These are phyloP conservation scores for Eupithecia subumbrata DNA, from an alignment of 2,888 invertebrate genomes.

Conservation along the genomic window DNA sequence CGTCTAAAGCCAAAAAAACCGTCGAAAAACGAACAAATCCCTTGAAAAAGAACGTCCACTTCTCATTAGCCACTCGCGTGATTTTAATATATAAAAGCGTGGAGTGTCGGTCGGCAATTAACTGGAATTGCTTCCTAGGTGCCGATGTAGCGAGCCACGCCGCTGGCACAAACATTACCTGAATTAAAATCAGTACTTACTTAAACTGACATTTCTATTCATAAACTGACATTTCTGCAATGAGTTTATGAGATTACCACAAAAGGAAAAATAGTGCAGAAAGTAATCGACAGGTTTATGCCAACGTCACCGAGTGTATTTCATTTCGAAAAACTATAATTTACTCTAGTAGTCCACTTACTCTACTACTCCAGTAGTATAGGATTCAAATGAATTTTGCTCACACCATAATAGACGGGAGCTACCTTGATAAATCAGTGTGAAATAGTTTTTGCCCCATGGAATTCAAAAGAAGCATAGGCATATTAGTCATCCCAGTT, in stretches of 20 bases:
- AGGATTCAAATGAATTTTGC: no score
- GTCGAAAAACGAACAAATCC: slow-evolving; percentile 24
- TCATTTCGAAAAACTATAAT: no score
- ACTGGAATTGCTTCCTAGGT: slow-evolving; percentile 50
- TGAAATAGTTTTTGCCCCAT: no score
- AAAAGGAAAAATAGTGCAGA: neutral
- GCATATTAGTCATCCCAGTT: no score
- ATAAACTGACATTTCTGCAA: neutral
- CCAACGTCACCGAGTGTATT: no score
- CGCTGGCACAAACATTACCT: slow-evolving; percentile 15
- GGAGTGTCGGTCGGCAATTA: slow-evolving; percentile 48
- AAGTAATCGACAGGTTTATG: no score
- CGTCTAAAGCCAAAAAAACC: slow-evolving; percentile 10
- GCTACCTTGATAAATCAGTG: no score
- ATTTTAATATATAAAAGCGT: slow-evolving; percentile 52
- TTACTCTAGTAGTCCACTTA: no score
- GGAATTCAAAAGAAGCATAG: no score
- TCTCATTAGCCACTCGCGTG: slow-evolving; percentile 49
- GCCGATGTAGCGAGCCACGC: slow-evolving; percentile 14
- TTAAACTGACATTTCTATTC: neutral
- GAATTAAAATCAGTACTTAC: neutral
- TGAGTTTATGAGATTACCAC: neutral
- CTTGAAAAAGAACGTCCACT: slow-evolving; percentile 35
- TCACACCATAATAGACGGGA: no score
- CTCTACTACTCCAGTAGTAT: no score